Base-by-base conservation (phyloP, 2,113 vertebrate genomes). In the Oreamnos americanus region DNA sequence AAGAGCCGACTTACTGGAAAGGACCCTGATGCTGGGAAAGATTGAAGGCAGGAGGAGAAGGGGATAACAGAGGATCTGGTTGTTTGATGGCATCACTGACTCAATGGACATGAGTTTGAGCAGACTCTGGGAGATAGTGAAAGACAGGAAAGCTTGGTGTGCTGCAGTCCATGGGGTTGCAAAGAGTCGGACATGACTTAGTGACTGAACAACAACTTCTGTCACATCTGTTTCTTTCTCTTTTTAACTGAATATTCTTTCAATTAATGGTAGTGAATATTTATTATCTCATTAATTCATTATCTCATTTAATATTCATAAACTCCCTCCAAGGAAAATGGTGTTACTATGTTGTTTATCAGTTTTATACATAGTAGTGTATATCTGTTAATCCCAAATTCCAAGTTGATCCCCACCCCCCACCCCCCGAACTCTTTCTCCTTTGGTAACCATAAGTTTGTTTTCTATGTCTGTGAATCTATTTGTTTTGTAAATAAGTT, bases 241-340 rank as follows among this genome's bases (percentile, higher is more conserved):
- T 79, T 67, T 82, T n/a, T 87, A 47, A 53, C 33, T 93, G 15
- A 88, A 45, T 62, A 26, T 85, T 53, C 57, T 57, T 79, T 89
- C 43, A 39, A 19, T 49, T 67, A 51, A 60, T 12, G 43, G n/a
- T 58, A 91, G 33, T 7, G 58, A 57, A 78, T 45, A 8, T 64
- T 92, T 91, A 57, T n/a, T 43, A 45, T 28, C 7, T 91, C 28
- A 84, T 87, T 87, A 87, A 88, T n/a, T 39, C 43, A 79, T 84
- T 33, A 51, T 71, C 76, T 67, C 21, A 87, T 45, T 47, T 79
- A 16, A 60, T 91, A 36, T 45, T 74, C 19, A 78, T 53, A 39
- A 87, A 93, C 45, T 25, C 49, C 7, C 3, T 71, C 57, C 15
- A 78, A 58, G 85, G 23, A 6, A 64, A 36, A 62, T 71, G 17